phyloP scores from a whole-genome alignment of 2,888 invertebrate genomes.

The Synanthedon andrenaeformis region DNA sequence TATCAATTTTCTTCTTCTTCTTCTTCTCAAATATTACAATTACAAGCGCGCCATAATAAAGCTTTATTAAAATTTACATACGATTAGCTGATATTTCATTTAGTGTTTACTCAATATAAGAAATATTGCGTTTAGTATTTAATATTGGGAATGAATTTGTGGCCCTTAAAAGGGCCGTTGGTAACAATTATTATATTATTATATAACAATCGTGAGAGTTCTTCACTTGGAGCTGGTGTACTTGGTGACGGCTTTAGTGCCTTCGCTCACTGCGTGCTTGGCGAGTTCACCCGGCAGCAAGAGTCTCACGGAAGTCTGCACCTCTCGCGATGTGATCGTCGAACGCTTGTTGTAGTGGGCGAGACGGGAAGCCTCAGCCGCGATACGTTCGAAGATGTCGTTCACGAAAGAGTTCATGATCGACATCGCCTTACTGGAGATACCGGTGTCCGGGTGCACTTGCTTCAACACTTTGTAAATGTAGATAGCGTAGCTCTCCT shows the following conservation, averaged over 20 bases:
- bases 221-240: conserved; percentile 57
- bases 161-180: conserved; percentile 17
- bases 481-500: conserved; percentile 70
- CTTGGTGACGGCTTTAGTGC: conserved; percentile 74
- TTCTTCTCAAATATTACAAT: no score
- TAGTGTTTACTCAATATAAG: no score
- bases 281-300: conserved; percentile 77
- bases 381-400: conserved; percentile 79
- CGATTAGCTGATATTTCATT: no score
- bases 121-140: no score
- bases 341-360: conserved; percentile 75
- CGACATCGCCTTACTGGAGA: conserved; percentile 71
- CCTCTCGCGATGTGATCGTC: conserved; percentile 76
- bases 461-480: conserved; percentile 77
- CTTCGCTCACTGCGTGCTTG: conserved; percentile 77
- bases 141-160: conserved; percentile 4
- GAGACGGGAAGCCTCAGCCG: conserved; percentile 72
- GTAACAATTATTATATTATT: not conserved
- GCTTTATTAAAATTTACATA: no score
- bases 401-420: conserved; percentile 81
- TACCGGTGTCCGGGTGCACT: conserved; percentile 72
- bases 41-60: no score
- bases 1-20: not conserved
- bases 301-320: conserved; percentile 76
- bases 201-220: not conserved